These are phyloP conservation scores for Ara ararauna DNA, from an alignment of 2,797 vertebrate species.

Conservation along the genomic window DNA sequence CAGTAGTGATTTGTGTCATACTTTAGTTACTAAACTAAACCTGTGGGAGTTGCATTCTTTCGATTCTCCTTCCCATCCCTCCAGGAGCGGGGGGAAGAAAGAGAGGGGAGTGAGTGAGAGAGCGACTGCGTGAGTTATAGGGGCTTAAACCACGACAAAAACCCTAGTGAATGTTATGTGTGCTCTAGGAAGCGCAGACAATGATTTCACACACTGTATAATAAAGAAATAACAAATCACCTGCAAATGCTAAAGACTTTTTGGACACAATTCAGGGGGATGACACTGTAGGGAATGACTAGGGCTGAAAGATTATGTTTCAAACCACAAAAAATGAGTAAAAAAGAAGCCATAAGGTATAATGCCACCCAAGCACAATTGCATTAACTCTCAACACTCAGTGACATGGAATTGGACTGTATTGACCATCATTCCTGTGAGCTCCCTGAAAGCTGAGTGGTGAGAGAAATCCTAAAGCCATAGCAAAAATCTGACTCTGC, in stretches of 20 bases:
- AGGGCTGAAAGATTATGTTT: background rate
- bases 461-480: background rate
- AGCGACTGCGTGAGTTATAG: too few species aligned
- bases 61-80: too few species aligned
- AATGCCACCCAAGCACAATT: fast-evolving
- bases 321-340: background rate
- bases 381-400: background rate
- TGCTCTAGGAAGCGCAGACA: fast-evolving
- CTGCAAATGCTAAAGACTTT: background rate
- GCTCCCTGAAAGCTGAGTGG: background rate
- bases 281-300: fast-evolving
- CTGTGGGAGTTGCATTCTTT: too few species aligned
- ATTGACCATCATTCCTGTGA: fast-evolving
- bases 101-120: too few species aligned
- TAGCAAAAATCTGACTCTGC: background rate
- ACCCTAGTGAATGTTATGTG: background rate
- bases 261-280: background rate
- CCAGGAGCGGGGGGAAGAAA: too few species aligned
- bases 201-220: fast-evolving
- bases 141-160: background rate
- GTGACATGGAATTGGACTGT: fast-evolving
- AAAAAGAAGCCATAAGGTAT: background rate
- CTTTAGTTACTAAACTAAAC: too few species aligned
- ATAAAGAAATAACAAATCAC: background rate
- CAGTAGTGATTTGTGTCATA: too few species aligned